A percentile compares a stretch with the other conserved stretches of the same genome.
Conservation (phyloP, 2,113 vertebrate species). For the Lethenteron reissneri region DNA sequence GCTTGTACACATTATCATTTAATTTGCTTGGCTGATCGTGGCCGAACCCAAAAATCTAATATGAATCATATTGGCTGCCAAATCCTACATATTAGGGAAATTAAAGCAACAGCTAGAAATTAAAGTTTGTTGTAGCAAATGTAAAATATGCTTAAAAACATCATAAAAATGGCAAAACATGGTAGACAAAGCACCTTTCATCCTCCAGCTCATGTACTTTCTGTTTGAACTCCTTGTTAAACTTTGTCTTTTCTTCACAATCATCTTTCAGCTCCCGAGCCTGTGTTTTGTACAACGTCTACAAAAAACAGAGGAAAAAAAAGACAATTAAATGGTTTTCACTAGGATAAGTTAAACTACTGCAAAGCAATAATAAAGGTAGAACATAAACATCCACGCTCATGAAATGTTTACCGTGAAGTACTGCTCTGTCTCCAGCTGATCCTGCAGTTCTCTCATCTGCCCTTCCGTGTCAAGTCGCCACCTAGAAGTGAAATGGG, state of each 20-base stretch:
- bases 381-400: background rate
- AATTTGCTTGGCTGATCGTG: too few relatives aligned
- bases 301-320: constrained; percentile 7
- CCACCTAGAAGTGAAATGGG: background rate
- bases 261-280: constrained; percentile 93
- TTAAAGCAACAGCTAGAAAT: too few relatives aligned
- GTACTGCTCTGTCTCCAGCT: background rate
- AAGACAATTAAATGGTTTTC: background rate
- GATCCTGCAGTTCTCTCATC: constrained; percentile 6
- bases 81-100: too few relatives aligned
- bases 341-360: constrained; percentile 14
- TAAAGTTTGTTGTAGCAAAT: too few relatives aligned
- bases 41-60: too few relatives aligned
- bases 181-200: constrained; percentile 37
- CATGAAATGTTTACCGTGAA: background rate
- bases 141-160: too few relatives aligned
- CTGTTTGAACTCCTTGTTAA: constrained; percentile 77
- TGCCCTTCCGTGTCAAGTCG: background rate
- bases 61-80: too few relatives aligned
- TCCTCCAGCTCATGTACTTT: constrained; percentile 74
- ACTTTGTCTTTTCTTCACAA: constrained; percentile 78
- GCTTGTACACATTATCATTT: too few relatives aligned
- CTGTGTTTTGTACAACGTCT: constrained; percentile 96
- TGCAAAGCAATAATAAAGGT: too few relatives aligned
- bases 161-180: too few relatives aligned